Base-by-base conservation (phyloP, 2,797 vertebrate species). In the Pangasius larnaudii region DNA sequence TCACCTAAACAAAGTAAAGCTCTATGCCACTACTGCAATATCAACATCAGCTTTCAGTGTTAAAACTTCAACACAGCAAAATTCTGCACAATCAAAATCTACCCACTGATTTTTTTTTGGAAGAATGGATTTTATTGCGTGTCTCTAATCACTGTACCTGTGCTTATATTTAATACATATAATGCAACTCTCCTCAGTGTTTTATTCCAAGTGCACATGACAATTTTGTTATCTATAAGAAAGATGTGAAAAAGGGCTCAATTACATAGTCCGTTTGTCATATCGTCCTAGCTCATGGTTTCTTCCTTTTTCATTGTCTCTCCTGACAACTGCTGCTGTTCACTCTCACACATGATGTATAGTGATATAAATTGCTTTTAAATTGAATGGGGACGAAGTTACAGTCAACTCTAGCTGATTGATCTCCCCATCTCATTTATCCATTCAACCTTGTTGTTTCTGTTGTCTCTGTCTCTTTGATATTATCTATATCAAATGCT, bases 321-420 rank as follows among this genome's bases (percentile, higher is more conserved):
- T 88, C 72, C 39, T 82, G 36, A 63, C 27, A 61, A 11, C 80
- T 46, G 80, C 58, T 82, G 13, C 39, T n/a, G 39, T 79, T 56
- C 51, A 58, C 51, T 46, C 33, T 81, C 61, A 16, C 74, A n/a
- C 9, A 69, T 88, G 87, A 85, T 78, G 19, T 42, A 78, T 85
- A 56, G 30, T 36, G 58, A 36, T 36, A 75, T 27, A 11, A 58
- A 79, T 75, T 46, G 63, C 63, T 85, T 85, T 79, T 88, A 85
- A 84, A 88, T 88, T 85, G 22, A 74, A 78, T 46, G 59, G 10
- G 49, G 49, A 27, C 27, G 13, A 36, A 49, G 61, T 36, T 65
- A 18, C 74, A 83, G 42, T 49, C 61, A 33, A n/a, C 24, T 65
- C 51, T 24, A 59, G 61, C 59, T 84, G 69, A 77, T 84, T 77